Base-by-base conservation (phyloP, 2,113 vertebrate species). In the Sitta europaea region DNA sequence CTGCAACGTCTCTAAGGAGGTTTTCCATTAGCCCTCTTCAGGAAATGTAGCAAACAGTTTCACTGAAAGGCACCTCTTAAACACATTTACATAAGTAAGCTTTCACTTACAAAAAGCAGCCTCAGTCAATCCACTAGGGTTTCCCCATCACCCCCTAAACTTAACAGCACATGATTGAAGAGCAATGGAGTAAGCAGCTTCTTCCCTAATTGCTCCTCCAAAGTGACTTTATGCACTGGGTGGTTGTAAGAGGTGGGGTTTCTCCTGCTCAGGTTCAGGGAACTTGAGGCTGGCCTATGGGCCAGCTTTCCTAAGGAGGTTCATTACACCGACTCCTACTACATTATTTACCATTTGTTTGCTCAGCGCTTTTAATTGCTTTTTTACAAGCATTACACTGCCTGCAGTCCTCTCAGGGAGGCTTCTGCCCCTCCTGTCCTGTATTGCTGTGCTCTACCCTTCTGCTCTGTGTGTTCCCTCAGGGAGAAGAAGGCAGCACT, bases 11-110 rank as follows among this genome's bases (percentile, higher is more conserved):
- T 92, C 84, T 50, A 36, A 91, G 72, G 54, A 90, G 48, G 27
- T 15, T 91, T 94, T 95, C 95, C 87, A 97, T 96, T 95, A 97
- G 77, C 79, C 88, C 72, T 92, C 92, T 95, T 92, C 89, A 96
- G 94, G 92, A 97, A 96, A 92, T 13, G 29, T 40, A 92, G 80
- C 82, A 94, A 97, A 95, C 45, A 72, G 63, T 93, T 95, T 81
- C 93, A 74, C 92, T 93, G 91, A 96, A 94, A 96, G 67, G 71
- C 87, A 82, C 79, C 71, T 96, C 91, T 96, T 96, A 96, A 95
- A 84, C 75, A 95, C 81, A 93, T 96, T 95, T 94, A 80, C 89
- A 90, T 95, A 96, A 96, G 94, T 93, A 96, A 95, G 90, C 81
- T 92, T 96, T 92, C 72, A 73, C 35, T 96, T 86, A 83, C 31